phyloP scores from a whole-genome alignment of 2,113 vertebrate genomes.

The Scytalopus superciliaris region DNA sequence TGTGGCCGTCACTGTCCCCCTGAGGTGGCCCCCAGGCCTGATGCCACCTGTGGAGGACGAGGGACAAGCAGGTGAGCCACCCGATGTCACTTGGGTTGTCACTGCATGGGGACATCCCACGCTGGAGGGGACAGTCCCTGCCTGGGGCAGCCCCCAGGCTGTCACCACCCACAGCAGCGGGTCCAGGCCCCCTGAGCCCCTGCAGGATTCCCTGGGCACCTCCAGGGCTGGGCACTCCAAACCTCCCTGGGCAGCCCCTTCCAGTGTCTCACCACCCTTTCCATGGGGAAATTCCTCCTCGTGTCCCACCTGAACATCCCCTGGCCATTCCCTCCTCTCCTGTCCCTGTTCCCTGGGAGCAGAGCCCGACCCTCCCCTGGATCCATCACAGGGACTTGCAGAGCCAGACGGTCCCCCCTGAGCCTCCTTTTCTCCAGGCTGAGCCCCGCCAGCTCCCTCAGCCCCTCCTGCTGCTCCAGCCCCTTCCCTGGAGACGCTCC shows the following conservation, averaged over 20 bases:
- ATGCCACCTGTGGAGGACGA: neutral
- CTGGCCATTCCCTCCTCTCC: fast-evolving
- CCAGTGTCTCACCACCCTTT: neutral
- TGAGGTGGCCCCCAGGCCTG: neutral
- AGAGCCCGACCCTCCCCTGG: neutral
- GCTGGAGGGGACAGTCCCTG: neutral
- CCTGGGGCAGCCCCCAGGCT: neutral
- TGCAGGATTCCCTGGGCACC: neutral
- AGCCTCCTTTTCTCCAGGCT: neutral
- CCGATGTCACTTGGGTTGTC: fast-evolving
- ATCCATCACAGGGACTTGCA: neutral
- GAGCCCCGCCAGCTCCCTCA: neutral
- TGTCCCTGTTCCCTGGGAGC: neutral
- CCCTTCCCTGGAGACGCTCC: neutral
- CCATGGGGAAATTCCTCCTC: neutral
- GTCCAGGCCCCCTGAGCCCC: neutral
- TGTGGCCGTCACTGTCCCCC: neutral
- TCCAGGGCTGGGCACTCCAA: too few relatives aligned
- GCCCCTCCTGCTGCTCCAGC: neutral
- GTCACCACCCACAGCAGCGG: neutral
- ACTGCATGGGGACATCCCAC: neutral
- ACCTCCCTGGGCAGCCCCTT: neutral
- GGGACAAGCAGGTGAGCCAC: neutral
- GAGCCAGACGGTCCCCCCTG: neutral
- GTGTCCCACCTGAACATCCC: fast-evolving